These are phyloP conservation scores for Tipula vernalis DNA, from an alignment of 2,888 invertebrate genomes.

Conservation along the genomic window DNA sequence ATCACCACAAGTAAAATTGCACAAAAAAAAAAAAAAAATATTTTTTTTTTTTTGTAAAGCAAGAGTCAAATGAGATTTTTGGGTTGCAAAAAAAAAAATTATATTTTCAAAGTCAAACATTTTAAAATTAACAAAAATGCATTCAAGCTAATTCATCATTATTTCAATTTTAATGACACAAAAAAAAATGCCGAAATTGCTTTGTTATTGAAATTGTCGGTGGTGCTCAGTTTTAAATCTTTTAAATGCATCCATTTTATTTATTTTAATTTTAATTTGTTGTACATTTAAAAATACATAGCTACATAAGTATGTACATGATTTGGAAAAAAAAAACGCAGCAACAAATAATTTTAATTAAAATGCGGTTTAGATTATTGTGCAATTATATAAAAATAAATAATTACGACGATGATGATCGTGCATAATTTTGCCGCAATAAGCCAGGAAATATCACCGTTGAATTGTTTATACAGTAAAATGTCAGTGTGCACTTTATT, in stretches of 20 bases:
- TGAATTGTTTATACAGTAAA: not conserved
- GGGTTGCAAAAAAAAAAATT: not conserved
- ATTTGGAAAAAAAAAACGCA: not conserved
- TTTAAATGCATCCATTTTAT: not conserved
- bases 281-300: not conserved
- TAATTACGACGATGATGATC: not conserved
- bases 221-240: not conserved
- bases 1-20: not conserved
- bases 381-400: not conserved
- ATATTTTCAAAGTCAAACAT: not conserved
- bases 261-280: not conserved
- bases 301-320: not conserved
- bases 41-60: not conserved
- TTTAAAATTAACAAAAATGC: not conserved
- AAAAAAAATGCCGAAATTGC: not conserved
- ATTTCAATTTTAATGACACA: not conserved
- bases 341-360: not conserved
- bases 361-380: not conserved
- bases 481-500: not conserved
- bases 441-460: not conserved
- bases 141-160: not conserved
- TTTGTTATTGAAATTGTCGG: not conserved
- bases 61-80: not conserved
- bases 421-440: not conserved
- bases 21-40: not conserved